Evolutionary conservation across 92 coral and sea anemone species (phyloP).

Genomic region (Porites rus): DNA sequence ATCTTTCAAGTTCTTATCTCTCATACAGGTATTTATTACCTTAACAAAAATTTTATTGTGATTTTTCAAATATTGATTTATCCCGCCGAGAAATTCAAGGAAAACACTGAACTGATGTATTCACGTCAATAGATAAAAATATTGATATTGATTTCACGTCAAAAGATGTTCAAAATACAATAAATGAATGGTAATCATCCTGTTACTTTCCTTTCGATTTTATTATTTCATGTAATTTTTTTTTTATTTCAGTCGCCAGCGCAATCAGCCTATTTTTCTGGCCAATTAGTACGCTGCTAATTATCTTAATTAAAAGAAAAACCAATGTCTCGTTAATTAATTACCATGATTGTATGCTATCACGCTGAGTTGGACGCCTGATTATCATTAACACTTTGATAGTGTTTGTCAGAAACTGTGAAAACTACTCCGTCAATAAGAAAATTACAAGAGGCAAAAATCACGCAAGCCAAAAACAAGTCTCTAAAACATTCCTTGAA

Average conservation of each 20-base stretch:
- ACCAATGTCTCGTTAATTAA: slow-evolving; percentile 12
- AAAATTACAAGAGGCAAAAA: neutral
- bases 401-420: slow-evolving; percentile 11
- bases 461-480: slow-evolving; percentile 13
- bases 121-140: too few relatives aligned
- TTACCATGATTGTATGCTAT: slow-evolving; percentile 1
- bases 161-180: too few relatives aligned
- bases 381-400: slow-evolving; percentile 21
- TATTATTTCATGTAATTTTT: too few relatives aligned
- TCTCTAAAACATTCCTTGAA: neutral
- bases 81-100: too few relatives aligned
- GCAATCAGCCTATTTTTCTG: neutral
- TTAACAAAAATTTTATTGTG: too few relatives aligned
- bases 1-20: too few relatives aligned
- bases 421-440: neutral
- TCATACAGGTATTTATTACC: too few relatives aligned
- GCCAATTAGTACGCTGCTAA: neutral
- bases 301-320: neutral
- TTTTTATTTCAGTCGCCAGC: neutral
- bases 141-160: too few relatives aligned
- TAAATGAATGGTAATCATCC: too few relatives aligned
- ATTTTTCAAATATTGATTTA: too few relatives aligned
- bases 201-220: too few relatives aligned
- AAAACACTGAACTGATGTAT: too few relatives aligned
- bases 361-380: neutral